Evolutionary conservation across 37 sponge, comb jelly and placozoan genomes (phyloP).

Genomic region (Mnemiopsis leidyi): DNA sequence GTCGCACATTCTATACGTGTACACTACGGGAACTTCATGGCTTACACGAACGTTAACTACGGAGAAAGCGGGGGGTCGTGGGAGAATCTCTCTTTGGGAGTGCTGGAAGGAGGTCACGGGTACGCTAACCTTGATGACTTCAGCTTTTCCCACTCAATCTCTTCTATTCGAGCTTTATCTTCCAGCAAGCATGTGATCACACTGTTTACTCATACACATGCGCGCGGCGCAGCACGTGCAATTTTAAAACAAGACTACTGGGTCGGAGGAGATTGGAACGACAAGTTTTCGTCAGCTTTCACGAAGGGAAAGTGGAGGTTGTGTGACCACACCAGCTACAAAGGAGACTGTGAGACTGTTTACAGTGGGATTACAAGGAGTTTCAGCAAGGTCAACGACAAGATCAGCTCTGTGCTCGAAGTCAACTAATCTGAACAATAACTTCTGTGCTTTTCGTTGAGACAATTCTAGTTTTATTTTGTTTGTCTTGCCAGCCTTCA

Average conservation of each 20-base stretch:
- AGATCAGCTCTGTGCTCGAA: neutral
- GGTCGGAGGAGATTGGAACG: neutral
- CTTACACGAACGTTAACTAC: neutral
- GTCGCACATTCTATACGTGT: neutral
- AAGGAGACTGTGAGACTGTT: neutral
- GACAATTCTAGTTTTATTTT: too few species aligned
- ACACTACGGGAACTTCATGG: constrained; percentile 40
- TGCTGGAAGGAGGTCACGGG: neutral
- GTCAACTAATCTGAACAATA: too few species aligned
- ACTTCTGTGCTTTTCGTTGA: too few species aligned
- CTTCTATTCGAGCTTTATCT: neutral
- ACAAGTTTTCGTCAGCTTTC: neutral
- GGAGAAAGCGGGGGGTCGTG: neutral
- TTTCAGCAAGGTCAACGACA: neutral
- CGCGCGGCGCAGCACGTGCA: neutral
- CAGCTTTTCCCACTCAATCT: neutral
- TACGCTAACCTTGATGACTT: constrained; percentile 11
- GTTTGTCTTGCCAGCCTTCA: too few species aligned
- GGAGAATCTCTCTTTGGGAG: neutral
- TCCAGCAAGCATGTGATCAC: neutral
- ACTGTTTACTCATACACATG: neutral
- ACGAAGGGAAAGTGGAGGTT: neutral
- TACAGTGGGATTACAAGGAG: neutral
- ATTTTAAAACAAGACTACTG: neutral
- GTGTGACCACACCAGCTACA: neutral